These are phyloP conservation scores for Paguma larvata DNA, from an alignment of 2,797 vertebrate genomes.

Conservation along the genomic window DNA sequence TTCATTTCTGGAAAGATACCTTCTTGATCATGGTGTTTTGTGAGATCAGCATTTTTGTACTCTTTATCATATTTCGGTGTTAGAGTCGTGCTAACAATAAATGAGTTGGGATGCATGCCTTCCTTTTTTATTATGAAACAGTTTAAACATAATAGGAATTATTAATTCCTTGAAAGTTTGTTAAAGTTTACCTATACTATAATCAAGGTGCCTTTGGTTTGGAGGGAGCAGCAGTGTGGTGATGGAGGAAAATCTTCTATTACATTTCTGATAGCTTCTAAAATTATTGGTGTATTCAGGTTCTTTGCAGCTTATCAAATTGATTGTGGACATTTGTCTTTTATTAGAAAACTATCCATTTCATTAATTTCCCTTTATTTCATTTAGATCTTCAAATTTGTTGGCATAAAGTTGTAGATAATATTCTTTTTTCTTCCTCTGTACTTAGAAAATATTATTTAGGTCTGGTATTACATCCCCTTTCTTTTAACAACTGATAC, in stretches of 20 bases:
- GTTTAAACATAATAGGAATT: background rate
- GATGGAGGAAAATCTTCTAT: background rate
- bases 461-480: background rate
- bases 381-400: conserved; percentile 20
- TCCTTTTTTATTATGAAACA: background rate
- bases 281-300: background rate
- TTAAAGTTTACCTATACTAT: background rate
- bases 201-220: background rate
- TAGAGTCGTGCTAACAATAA: background rate
- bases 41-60: background rate
- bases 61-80: background rate
- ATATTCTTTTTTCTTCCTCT: background rate
- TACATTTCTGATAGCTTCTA: background rate
- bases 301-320: background rate
- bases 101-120: background rate
- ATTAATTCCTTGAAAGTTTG: background rate
- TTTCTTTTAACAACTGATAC: background rate
- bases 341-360: conserved; percentile 22
- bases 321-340: background rate
- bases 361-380: background rate
- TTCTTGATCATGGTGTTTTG: background rate
- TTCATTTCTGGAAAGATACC: background rate
- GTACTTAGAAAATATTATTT: background rate
- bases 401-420: background rate
- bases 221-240: background rate